Base-by-base conservation (phyloP, 1,140 invertebrate genomes). In the Gonioctena quinquepunctata region DNA sequence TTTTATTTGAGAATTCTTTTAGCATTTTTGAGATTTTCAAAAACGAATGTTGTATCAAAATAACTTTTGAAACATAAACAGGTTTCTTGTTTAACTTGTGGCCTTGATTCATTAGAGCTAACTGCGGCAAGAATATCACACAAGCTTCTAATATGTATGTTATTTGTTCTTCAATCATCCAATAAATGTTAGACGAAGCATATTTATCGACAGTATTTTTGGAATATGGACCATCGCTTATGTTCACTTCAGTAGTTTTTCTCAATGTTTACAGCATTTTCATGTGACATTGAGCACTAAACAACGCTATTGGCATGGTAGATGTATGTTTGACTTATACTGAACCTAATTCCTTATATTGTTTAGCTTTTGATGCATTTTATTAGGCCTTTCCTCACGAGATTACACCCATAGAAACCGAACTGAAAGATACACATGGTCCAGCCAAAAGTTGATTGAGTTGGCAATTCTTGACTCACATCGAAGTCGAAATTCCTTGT, bases 361-460 rank as follows among this genome's bases (percentile, higher is more conserved):
- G 60, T 62, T 60, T 62, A 62, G 60, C 60, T 62, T 59, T 62
- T 62, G 60, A 62, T 62, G 60, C 60, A 62, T 62, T 62, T 54
- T 42, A 23, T 27, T 62, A 62, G 60, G 60, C 42, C 42, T n/a
- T n/a, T 42, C 18, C 21, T 13, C 18, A 1, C 11, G 22, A 26
- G 22, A 60, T n/a, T 60, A 54, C 52, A 54, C 52, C 52, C 52
- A 8, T 54, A 54, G 52, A 19, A 11, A 54, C 52, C 21, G 60
- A 62, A 62, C 26, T 62, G 60, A 62, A 62, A 62, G 27, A 62
- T 62, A 33, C 33, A 13, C n/a, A 23, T 13, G 23, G 16, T 60
- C 25, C 26, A 60, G 23, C 23, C 25, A 26, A 25, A 26, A 60
- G 19, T 13, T 27, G 27, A 28, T 13, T 27, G 16, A 48, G 26